phyloP scores from a whole-genome alignment of 2,888 invertebrate species.

The Poecilobothrus nobilitatus region DNA sequence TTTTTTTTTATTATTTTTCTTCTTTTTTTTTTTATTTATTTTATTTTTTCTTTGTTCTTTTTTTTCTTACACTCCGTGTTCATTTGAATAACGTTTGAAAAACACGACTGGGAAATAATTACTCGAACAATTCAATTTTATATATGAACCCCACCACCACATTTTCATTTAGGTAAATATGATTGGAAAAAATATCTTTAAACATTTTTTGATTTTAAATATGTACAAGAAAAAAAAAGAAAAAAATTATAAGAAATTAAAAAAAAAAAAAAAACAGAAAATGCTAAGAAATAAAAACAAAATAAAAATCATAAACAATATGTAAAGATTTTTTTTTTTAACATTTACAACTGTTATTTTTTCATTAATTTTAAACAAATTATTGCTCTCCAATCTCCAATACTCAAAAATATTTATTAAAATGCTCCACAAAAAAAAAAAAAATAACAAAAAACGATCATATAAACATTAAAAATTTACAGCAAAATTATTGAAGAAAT shows the following conservation, averaged over 20 bases:
- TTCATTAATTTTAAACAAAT: too few species aligned
- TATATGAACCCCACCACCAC: conserved; percentile 18
- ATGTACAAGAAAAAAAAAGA: not conserved
- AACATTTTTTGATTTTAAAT: not conserved
- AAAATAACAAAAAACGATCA: not conserved
- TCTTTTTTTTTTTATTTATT: too few species aligned
- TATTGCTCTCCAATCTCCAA: too few species aligned
- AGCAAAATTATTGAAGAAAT: too few species aligned
- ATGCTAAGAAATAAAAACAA: too few species aligned
- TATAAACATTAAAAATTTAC: too few species aligned
- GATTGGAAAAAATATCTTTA: not conserved
- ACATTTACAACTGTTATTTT: too few species aligned
- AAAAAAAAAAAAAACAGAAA: too few species aligned
- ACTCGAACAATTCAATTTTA: conserved; percentile 19
- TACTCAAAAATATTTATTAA: not conserved
- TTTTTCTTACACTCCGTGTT: conserved; percentile 8
- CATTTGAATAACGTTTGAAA: conserved; percentile 20
- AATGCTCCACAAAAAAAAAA: not conserved
- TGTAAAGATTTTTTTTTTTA: too few species aligned
- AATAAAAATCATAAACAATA: too few species aligned
- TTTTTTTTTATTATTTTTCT: too few species aligned
- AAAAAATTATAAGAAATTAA: not conserved
- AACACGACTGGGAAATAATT: conserved; percentile 19
- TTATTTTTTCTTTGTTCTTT: too few species aligned
- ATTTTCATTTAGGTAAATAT: not conserved